These are phyloP conservation scores for Aphaenogaster floridana DNA, from an alignment of 1,140 invertebrate species.

Conservation along the genomic window DNA sequence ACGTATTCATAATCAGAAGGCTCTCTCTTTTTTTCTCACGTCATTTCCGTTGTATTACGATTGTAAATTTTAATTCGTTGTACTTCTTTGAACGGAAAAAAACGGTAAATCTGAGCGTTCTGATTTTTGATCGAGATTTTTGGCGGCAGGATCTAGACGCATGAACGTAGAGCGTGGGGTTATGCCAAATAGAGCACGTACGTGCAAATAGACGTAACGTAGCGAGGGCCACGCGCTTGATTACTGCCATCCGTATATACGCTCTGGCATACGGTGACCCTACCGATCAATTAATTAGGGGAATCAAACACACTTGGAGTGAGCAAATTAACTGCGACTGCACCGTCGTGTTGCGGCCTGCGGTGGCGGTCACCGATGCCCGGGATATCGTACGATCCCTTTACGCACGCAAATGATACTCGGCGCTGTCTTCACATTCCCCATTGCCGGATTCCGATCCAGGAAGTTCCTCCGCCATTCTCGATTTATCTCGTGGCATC, in stretches of 20 bases:
- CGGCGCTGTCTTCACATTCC: constrained; percentile 43
- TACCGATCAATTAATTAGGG: constrained; percentile 87
- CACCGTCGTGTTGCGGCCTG: constrained; percentile 84
- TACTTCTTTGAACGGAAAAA: neutral
- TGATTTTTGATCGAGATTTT: neutral
- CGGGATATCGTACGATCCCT: constrained; percentile 58
- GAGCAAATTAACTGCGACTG: constrained; percentile 87
- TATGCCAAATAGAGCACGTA: constrained; percentile 49
- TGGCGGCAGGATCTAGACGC: neutral
- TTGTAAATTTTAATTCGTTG: neutral
- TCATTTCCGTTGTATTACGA: neutral
- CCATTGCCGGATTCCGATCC: constrained; percentile 12
- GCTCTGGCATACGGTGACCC: constrained; percentile 80
- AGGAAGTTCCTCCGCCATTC: neutral
- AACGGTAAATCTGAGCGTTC: neutral
- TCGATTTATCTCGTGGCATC: neutral
- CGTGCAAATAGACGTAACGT: constrained; percentile 59
- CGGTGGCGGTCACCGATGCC: constrained; percentile 77
- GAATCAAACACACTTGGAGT: constrained; percentile 87
- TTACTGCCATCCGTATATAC: constrained; percentile 83
- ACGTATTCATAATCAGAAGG: neutral
- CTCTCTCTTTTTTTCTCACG: neutral
- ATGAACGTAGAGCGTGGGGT: constrained; percentile 21
- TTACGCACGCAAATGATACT: constrained; percentile 47
- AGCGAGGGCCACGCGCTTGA: constrained; percentile 80